Conservation (phyloP, 2,888 invertebrate genomes). For the Parnassius glacialis region DNA sequence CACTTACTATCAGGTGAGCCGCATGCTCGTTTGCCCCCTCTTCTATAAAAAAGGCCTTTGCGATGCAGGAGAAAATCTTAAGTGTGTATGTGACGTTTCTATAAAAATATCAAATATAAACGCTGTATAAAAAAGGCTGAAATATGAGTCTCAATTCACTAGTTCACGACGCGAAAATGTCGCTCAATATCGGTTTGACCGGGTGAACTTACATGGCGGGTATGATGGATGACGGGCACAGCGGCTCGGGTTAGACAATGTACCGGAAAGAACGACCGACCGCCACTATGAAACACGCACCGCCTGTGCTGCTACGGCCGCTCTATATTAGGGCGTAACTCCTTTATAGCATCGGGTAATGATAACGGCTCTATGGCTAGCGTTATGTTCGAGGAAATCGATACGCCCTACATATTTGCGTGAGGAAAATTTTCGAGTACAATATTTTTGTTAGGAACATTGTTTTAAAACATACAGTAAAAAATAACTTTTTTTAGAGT, state of each 20-base stretch:
- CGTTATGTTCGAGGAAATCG: not conserved
- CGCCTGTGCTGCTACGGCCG: not conserved
- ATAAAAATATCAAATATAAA: too few relatives aligned
- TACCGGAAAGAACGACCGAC: conserved; percentile 58
- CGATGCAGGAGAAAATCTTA: too few relatives aligned
- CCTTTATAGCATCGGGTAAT: not conserved
- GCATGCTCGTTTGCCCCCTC: too few relatives aligned
- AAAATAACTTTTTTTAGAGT: too few relatives aligned
- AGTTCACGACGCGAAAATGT: conserved; percentile 24
- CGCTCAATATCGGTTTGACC: conserved; percentile 29
- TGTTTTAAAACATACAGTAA: too few relatives aligned
- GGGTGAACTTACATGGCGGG: conserved; percentile 28
- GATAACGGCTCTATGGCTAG: not conserved
- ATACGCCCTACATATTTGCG: not conserved
- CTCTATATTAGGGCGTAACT: not conserved
- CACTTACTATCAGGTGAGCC: too few relatives aligned
- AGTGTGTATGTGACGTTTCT: too few relatives aligned
- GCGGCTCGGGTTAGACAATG: conserved; percentile 65
- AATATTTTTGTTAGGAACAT: too few relatives aligned
- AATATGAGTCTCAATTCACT: not conserved
- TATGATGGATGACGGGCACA: conserved; percentile 48
- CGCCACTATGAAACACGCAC: conserved; percentile 11
- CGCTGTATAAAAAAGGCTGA: too few relatives aligned
- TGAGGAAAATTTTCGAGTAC: too few relatives aligned
- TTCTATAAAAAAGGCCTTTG: too few relatives aligned